These are phyloP conservation scores for Garrulus glandarius DNA, from an alignment of 2,797 vertebrate species.

Conservation along the genomic window DNA sequence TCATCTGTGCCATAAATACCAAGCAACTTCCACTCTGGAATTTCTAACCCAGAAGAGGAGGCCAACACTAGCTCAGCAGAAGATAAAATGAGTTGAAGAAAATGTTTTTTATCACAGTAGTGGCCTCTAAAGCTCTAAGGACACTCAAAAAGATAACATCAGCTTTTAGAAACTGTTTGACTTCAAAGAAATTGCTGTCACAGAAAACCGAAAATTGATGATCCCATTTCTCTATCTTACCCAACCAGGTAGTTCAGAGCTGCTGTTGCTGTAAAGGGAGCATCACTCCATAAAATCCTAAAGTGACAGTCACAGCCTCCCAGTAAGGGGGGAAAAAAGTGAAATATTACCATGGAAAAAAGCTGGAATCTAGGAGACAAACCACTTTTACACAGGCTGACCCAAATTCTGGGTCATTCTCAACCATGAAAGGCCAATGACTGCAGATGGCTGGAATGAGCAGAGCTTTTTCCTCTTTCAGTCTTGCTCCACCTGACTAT, in stretches of 20 bases:
- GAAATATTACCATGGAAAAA: background rate
- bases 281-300: background rate
- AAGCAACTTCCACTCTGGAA: background rate
- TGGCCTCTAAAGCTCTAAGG: background rate
- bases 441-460: background rate
- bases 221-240: background rate
- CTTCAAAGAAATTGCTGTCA: background rate
- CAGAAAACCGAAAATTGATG: background rate
- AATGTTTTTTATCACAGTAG: background rate
- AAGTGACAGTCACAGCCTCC: background rate
- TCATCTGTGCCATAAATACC: background rate
- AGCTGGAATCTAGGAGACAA: background rate
- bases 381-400: background rate
- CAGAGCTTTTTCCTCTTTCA: background rate
- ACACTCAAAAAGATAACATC: background rate
- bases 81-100: background rate
- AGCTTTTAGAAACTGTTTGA: background rate
- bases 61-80: background rate
- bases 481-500: background rate
- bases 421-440: fast-evolving
- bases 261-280: background rate
- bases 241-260: background rate
- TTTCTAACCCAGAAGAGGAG: background rate
- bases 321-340: fast-evolving
- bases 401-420: background rate